Evolutionary conservation across 2,797 vertebrate genomes (phyloP).

Genomic region (Cossypha caffra): DNA sequence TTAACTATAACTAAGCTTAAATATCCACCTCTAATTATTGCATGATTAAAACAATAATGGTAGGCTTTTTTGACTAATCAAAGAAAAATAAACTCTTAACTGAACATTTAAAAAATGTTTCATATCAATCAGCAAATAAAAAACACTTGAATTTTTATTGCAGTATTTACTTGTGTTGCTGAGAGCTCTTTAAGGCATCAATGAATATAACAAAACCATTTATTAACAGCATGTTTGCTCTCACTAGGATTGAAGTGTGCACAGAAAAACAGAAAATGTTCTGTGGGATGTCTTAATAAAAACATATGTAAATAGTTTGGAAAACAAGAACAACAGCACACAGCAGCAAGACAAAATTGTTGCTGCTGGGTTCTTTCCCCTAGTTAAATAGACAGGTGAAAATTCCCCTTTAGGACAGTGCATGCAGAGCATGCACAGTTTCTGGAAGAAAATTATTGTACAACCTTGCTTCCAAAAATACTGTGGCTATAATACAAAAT

Average conservation of each 20-base stretch:
- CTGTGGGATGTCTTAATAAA: not conserved
- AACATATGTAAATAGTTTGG: not conserved
- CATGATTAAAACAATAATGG: slow-evolving; percentile 4
- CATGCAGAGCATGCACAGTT: not conserved
- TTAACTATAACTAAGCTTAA: not conserved
- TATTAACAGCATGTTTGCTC: not conserved
- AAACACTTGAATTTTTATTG: slow-evolving; percentile 10
- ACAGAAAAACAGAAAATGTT: not conserved
- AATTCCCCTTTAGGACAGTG: not conserved
- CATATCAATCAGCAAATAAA: slow-evolving; percentile 22
- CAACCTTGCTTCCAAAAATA: not conserved
- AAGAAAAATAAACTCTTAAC: slow-evolving; percentile 21
- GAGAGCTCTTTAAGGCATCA: not conserved
- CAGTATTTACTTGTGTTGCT: not conserved
- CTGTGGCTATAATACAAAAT: not conserved
- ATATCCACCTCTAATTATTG: not conserved
- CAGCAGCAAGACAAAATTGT: not conserved
- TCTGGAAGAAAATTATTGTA: not conserved
- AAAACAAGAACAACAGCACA: not conserved
- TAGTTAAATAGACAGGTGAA: not conserved
- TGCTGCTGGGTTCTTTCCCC: not conserved
- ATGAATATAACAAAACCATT: not conserved
- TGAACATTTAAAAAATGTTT: slow-evolving; percentile 9
- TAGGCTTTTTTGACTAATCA: not conserved
- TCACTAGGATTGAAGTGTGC: not conserved